Conservation (phyloP, 1,140 invertebrate species). For the Drosophila tani region DNA sequence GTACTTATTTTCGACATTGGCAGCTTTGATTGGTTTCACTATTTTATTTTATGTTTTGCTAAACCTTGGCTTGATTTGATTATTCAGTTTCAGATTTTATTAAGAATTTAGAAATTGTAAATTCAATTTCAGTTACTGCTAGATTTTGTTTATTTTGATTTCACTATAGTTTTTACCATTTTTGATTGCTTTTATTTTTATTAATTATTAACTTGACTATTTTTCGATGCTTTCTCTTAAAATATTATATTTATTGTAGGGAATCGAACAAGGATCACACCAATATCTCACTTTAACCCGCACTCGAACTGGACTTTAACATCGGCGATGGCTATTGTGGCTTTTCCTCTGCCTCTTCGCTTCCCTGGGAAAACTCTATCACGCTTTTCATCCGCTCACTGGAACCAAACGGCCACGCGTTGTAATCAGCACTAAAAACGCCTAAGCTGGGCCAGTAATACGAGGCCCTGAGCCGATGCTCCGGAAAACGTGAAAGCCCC, state of each 20-base stretch:
- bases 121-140: neutral
- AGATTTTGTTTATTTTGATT: constrained; percentile 13
- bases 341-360: constrained; percentile 19
- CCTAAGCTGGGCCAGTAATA: constrained; percentile 69
- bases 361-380: constrained; percentile 19
- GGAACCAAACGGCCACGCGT: constrained; percentile 78
- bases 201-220: neutral
- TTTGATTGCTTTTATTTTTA: neutral
- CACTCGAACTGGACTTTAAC: constrained; percentile 30
- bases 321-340: constrained; percentile 9
- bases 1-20: neutral
- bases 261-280: neutral
- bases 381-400: constrained; percentile 55
- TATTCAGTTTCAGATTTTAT: neutral
- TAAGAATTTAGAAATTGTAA: neutral
- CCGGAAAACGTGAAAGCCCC: constrained; percentile 8
- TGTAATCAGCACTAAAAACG: constrained; percentile 81
- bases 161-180: constrained; percentile 2
- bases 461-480: constrained; percentile 38
- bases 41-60: neutral
- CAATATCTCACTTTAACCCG: constrained; percentile 27
- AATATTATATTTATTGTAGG: neutral
- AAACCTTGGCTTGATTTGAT: neutral
- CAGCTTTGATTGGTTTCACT: neutral
- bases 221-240: neutral